Conservation (phyloP, 2,888 invertebrate genomes). For the Lysandra bellargus region DNA sequence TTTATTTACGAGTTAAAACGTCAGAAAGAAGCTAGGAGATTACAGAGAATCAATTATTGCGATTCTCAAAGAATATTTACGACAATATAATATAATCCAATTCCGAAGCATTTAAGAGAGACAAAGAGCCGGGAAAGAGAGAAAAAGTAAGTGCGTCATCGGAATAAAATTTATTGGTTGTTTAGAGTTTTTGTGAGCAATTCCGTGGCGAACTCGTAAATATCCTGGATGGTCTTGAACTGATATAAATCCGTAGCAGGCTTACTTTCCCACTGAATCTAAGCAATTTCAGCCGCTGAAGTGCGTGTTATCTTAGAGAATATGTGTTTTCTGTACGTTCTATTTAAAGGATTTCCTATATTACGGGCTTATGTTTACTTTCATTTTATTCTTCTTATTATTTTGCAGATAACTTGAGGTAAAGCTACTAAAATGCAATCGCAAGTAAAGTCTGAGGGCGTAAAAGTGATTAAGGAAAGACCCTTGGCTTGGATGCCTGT, state of each 20-base stretch:
- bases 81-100: background rate
- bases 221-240: conserved; percentile 9
- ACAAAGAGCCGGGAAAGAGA: background rate
- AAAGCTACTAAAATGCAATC: too few species aligned
- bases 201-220: conserved; percentile 11
- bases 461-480: too few species aligned
- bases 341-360: background rate
- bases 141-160: conserved; percentile 18
- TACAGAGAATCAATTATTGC: background rate
- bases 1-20: background rate
- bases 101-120: background rate
- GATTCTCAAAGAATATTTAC: too few species aligned
- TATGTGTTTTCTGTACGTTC: background rate
- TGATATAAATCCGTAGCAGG: conserved; percentile 15
- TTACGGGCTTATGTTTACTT: background rate
- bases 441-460: too few species aligned
- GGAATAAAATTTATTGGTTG: conserved; percentile 20
- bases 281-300: conserved; percentile 11
- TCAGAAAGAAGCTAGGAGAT: background rate
- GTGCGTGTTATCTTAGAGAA: background rate
- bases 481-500: too few species aligned
- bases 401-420: background rate
- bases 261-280: background rate
- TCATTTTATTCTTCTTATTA: background rate
- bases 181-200: conserved; percentile 23